Percentiles rank a stretch among this genome's conserved stretches.
Conservation (phyloP, 2,888 invertebrate species). For the Nephrotoma appendiculata region DNA sequence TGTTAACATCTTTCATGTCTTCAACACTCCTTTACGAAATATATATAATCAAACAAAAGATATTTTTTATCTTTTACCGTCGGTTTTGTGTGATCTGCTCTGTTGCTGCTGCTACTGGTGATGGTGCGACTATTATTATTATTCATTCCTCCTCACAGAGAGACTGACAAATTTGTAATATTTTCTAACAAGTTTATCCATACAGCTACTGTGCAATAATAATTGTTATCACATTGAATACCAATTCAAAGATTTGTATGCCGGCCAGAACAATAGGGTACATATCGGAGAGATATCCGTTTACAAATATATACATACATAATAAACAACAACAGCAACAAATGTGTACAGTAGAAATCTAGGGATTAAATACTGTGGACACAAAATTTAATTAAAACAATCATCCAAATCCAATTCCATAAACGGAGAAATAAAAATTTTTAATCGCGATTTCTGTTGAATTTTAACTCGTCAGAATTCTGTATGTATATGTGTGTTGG, state of each 20-base stretch:
- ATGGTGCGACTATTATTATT: neutral
- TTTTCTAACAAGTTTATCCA: neutral
- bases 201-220: neutral
- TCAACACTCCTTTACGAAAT: neutral
- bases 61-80: neutral
- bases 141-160: neutral
- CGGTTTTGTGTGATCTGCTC: neutral
- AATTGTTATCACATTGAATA: neutral
- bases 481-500: neutral
- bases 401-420: neutral
- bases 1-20: neutral
- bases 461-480: neutral
- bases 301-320: neutral
- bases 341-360: neutral
- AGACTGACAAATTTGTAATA: neutral
- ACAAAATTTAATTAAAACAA: neutral
- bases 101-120: neutral
- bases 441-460: neutral
- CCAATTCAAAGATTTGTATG: neutral
- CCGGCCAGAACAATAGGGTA: neutral
- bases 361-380: neutral
- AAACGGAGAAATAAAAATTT: neutral
- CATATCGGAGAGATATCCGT: neutral
- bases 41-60: neutral
- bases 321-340: neutral